Evolutionary conservation across 2,113 vertebrate genomes (phyloP).

Genomic region (Laterallus jamaicensis): DNA sequence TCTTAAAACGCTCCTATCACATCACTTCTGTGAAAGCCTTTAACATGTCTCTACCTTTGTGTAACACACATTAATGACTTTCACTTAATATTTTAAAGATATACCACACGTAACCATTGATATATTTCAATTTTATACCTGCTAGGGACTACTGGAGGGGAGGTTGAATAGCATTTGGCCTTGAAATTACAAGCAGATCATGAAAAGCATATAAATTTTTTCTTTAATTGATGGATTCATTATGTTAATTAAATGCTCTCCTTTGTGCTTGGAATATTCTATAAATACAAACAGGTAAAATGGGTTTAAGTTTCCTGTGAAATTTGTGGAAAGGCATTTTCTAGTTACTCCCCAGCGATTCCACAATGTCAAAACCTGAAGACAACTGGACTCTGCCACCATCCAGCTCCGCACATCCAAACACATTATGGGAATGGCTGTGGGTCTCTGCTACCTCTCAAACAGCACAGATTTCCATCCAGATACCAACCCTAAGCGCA

Average conservation of each 20-base stretch:
- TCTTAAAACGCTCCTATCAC: neutral
- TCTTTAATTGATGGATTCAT: conserved; percentile 53
- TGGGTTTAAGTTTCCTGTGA: neutral
- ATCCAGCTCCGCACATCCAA: neutral
- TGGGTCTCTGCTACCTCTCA: neutral
- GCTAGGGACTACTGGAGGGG: neutral
- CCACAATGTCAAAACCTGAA: neutral
- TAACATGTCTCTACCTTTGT: neutral
- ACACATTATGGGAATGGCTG: neutral
- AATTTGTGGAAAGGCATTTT: neutral
- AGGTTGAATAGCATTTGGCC: conserved; percentile 1
- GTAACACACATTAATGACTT: neutral
- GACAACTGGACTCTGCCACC: neutral
- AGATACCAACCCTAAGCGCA: neutral
- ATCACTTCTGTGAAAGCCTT: neutral
- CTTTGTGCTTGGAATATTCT: conserved; percentile 23
- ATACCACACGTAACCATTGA: neutral
- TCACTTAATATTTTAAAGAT: neutral
- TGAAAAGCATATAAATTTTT: conserved; percentile 26
- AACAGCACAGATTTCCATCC: neutral
- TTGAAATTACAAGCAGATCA: conserved; percentile 51
- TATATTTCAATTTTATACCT: neutral
- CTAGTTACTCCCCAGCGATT: neutral
- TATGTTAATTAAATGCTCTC: conserved; percentile 26
- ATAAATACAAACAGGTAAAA: neutral